Conservation (phyloP, 2,797 vertebrate genomes). For the Jordanella pulchra region DNA sequence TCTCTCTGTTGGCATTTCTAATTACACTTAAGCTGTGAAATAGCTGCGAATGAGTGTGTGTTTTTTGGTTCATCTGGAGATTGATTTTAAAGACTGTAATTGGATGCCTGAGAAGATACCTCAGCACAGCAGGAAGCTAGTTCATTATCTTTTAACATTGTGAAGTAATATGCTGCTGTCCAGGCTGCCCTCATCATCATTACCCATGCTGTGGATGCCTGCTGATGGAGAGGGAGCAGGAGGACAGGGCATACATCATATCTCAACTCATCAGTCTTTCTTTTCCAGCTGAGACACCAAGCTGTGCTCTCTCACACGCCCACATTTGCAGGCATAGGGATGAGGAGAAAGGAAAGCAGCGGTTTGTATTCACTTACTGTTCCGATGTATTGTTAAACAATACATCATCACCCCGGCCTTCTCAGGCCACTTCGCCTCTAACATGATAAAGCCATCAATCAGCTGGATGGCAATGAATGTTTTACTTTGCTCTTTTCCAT, state of each 20-base stretch:
- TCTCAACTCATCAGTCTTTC: slow-evolving; percentile 74
- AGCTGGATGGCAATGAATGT: slow-evolving; percentile 67
- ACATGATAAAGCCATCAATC: slow-evolving; percentile 77
- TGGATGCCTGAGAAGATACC: slow-evolving; percentile 74
- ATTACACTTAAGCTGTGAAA: slow-evolving; percentile 47
- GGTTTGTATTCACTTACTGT: slow-evolving; percentile 70
- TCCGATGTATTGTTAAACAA: slow-evolving; percentile 74
- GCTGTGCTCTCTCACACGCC: slow-evolving; percentile 66
- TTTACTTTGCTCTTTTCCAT: slow-evolving; percentile 69
- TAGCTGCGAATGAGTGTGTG: slow-evolving; percentile 22
- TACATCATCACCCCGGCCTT: slow-evolving; percentile 74
- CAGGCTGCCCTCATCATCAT: slow-evolving; percentile 75
- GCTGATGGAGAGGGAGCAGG: slow-evolving; percentile 72
- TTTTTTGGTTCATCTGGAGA: slow-evolving; percentile 73
- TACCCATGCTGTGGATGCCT: slow-evolving; percentile 66
- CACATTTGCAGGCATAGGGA: slow-evolving; percentile 57
- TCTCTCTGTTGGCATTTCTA: slow-evolving; percentile 26
- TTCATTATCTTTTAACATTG: slow-evolving; percentile 75
- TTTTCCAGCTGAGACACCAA: slow-evolving; percentile 63
- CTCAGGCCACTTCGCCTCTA: slow-evolving; percentile 68
- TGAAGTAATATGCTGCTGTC: slow-evolving; percentile 71
- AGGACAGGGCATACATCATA: slow-evolving; percentile 78
- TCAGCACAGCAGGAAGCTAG: slow-evolving; percentile 68
- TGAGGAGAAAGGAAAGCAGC: slow-evolving; percentile 72
- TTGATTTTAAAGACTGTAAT: slow-evolving; percentile 77